phyloP scores from a whole-genome alignment of 1,140 invertebrate genomes.

The Drosophila insularis region DNA sequence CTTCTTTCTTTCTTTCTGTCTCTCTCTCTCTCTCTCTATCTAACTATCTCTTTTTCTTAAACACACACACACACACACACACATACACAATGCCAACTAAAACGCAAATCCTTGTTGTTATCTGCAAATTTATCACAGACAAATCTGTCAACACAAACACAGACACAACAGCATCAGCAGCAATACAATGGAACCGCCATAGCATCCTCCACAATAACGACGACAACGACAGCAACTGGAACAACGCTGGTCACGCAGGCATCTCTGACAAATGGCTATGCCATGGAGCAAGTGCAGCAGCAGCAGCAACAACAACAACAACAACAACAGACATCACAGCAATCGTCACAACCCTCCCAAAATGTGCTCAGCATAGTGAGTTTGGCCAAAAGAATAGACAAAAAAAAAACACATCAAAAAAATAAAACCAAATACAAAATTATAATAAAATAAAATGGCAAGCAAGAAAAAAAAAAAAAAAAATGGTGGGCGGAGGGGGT shows the following conservation, averaged over 20 bases:
- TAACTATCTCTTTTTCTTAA: constrained; percentile 36
- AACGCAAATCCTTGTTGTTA: constrained; percentile 79
- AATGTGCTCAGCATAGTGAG: constrained; percentile 81
- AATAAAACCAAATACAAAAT: constrained; percentile 50
- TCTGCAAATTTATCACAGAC: constrained; percentile 82
- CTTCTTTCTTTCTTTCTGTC: constrained; percentile 23
- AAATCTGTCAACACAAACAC: constrained; percentile 81
- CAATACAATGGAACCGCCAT: constrained; percentile 62
- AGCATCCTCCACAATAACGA: constrained; percentile 43
- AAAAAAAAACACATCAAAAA: constrained; percentile 34
- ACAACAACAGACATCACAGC: constrained; percentile 55
- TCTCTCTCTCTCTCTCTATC: constrained; percentile 27
- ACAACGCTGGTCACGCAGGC: constrained; percentile 51
- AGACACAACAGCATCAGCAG: constrained; percentile 38
- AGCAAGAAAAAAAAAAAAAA: constrained; percentile 17
- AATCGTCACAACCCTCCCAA: constrained; percentile 62
- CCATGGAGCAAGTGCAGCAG: constrained; percentile 68
- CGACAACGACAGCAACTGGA: constrained; percentile 49
- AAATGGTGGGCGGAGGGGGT: neutral
- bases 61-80: constrained; percentile 30
- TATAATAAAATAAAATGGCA: constrained; percentile 73
- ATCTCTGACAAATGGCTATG: constrained; percentile 77
- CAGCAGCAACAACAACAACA: constrained; percentile 58
- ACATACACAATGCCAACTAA: constrained; percentile 62
- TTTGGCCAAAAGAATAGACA: constrained; percentile 40